A percentile compares a stretch with the other conserved stretches of the same genome.
Evolutionary conservation across 2,797 vertebrate species (phyloP).

Genomic region (Cuniculus paca): DNA sequence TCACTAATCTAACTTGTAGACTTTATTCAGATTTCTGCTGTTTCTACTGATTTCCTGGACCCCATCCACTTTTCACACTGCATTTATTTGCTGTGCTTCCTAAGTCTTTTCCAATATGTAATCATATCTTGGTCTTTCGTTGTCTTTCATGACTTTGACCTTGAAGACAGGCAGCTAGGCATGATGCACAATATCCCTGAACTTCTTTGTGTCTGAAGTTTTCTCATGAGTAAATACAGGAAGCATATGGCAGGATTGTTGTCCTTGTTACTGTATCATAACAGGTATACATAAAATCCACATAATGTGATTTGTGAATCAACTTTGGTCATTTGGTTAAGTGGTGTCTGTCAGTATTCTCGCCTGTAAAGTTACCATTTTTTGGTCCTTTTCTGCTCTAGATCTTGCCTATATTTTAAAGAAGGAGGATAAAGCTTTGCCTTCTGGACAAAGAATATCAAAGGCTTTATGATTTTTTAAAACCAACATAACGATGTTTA

Average conservation of each 20-base stretch:
- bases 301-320: background rate
- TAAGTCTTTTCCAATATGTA: background rate
- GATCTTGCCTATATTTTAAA: background rate
- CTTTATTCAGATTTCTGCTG: background rate
- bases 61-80: accelerated
- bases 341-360: background rate
- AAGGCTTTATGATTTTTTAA: conserved; percentile 12
- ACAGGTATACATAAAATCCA: background rate
- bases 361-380: background rate
- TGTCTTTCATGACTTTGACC: background rate
- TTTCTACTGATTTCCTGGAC: background rate
- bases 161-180: background rate
- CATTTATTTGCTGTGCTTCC: background rate
- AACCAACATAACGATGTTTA: background rate
- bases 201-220: background rate
- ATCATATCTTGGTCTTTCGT: background rate
- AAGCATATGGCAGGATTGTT: background rate
- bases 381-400: background rate
- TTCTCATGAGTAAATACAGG: background rate
- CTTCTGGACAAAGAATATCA: background rate
- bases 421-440: background rate
- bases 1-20: background rate
- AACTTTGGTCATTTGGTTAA: background rate
- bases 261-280: background rate
- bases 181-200: background rate